A percentile compares a stretch with the other conserved stretches of the same genome.
Evolutionary conservation across 2,888 invertebrate species (phyloP).

Genomic region (Dastarcus helophoroides): DNA sequence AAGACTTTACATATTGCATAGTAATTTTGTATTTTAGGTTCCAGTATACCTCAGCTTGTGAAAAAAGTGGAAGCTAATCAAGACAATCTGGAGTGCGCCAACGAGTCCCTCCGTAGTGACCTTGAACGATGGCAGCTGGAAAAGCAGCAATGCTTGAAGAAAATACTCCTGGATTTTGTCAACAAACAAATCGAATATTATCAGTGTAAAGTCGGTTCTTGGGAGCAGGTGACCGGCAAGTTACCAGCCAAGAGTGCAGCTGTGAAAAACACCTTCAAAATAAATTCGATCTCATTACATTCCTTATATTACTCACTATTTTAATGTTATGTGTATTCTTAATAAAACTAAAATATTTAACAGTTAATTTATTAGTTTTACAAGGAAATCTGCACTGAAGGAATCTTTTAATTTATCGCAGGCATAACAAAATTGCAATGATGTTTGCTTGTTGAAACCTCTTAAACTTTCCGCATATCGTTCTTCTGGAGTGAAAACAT

Average conservation of each 20-base stretch:
- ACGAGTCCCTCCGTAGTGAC: conserved; percentile 56
- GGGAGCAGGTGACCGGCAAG: conserved; percentile 37
- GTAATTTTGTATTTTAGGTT: conserved; percentile 27
- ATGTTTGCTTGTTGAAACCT: no score
- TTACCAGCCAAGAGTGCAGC: conserved; percentile 5
- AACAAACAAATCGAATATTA: conserved; percentile 55
- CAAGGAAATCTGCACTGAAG: no score
- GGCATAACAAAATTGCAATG: no score
- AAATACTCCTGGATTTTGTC: conserved; percentile 48
- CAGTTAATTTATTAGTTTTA: no score
- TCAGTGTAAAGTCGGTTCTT: conserved; percentile 46
- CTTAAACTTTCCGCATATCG: no score
- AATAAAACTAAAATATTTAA: no score
- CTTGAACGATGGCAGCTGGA: conserved; percentile 55
- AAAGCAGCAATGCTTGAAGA: conserved; percentile 51
- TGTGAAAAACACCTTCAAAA: conserved; percentile 8
- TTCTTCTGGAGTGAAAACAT: no score
- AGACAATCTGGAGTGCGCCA: conserved; percentile 56
- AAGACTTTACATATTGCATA: conserved; percentile 6
- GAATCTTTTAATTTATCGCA: no score
- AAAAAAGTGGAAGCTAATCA: conserved; percentile 43
- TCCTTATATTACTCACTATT: background rate
- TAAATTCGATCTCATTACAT: background rate
- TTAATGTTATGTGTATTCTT: conserved; percentile 1
- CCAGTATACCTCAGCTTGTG: conserved; percentile 40